A percentile compares a stretch with the other conserved stretches of the same genome.
Evolutionary conservation across 1,140 invertebrate species (phyloP).

Genomic region (Drosophila sp.): DNA sequence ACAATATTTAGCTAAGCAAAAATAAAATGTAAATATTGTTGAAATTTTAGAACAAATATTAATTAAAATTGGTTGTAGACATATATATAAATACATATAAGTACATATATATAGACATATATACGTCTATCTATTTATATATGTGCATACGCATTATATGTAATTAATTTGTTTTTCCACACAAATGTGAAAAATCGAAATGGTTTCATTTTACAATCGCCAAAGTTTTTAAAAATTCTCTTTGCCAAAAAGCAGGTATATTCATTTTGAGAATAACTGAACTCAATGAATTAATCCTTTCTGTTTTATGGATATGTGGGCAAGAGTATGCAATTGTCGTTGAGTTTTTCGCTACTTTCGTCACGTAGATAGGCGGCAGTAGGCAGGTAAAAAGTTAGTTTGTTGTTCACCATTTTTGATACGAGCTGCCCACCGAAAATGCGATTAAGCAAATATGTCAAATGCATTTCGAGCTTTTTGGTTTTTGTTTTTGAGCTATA

Average conservation of each 20-base stretch:
- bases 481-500: constrained; percentile 29
- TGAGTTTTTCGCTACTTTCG: neutral
- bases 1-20: constrained; percentile 62
- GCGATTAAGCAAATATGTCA: constrained; percentile 72
- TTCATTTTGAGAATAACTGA: neutral
- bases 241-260: neutral
- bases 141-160: neutral
- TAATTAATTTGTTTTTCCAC: constrained; percentile 3
- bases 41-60: constrained; percentile 62
- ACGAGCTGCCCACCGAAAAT: constrained; percentile 38
- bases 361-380: constrained; percentile 9
- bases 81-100: neutral
- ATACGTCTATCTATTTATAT: neutral
- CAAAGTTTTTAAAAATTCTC: neutral
- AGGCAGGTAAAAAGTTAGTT: constrained; percentile 13
- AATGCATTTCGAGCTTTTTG: constrained; percentile 51
- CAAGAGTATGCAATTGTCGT: neutral
- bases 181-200: neutral
- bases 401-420: constrained; percentile 16
- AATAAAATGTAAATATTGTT: constrained; percentile 41
- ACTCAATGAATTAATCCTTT: too few relatives aligned
- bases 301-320: too few relatives aligned
- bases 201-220: neutral
- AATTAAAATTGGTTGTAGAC: constrained; percentile 49
- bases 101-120: neutral